These are phyloP conservation scores for Terebella lapidaria DNA, from an alignment of 2,888 invertebrate species.

Conservation along the genomic window DNA sequence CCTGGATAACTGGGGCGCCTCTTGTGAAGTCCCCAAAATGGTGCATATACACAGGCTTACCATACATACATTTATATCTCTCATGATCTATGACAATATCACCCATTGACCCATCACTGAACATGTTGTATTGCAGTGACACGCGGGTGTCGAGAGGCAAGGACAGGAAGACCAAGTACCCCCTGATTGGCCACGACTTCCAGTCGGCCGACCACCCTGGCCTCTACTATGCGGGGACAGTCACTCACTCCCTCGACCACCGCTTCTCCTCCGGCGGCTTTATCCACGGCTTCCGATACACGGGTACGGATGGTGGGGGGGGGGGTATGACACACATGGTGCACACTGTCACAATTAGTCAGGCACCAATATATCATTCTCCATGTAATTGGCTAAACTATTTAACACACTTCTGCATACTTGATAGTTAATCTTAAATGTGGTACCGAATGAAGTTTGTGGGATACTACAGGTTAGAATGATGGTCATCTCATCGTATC, in stretches of 20 bases:
- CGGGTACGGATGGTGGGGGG: slow-evolving; percentile 49
- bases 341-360: not conserved
- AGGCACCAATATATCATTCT: not conserved
- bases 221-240: slow-evolving; percentile 52
- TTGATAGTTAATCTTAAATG: too few species aligned
- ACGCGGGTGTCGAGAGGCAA: slow-evolving; percentile 15
- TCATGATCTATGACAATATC: too few species aligned
- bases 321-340: not conserved
- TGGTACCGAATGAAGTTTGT: too few species aligned
- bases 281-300: slow-evolving; percentile 56
- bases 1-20: too few species aligned
- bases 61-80: too few species aligned
- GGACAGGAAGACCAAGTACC: slow-evolving; percentile 43
- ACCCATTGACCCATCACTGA: too few species aligned
- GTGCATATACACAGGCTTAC: too few species aligned
- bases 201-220: slow-evolving; percentile 46
- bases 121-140: not conserved
- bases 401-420: too few species aligned
- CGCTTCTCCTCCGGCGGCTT: slow-evolving; percentile 56
- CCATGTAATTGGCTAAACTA: not conserved
- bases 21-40: too few species aligned
- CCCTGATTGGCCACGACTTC: slow-evolving; percentile 47
- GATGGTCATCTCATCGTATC: too few species aligned
- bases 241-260: slow-evolving; percentile 54
- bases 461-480: too few species aligned